phyloP scores from a whole-genome alignment of 2,888 invertebrate species.

The Dryococelus australis region DNA sequence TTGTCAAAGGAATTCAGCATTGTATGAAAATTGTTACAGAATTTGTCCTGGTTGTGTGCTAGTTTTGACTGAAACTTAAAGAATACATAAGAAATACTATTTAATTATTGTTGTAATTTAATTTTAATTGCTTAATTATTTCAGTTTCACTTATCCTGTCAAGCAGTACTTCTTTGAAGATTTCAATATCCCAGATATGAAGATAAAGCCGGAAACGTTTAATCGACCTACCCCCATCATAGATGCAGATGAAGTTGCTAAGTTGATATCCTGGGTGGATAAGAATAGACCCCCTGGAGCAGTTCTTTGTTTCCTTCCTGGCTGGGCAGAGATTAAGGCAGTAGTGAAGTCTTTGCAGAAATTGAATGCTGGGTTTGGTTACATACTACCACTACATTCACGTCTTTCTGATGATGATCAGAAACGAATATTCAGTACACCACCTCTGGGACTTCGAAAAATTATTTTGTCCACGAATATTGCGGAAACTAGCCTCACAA shows the following conservation, averaged over 20 bases:
- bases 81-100: no score
- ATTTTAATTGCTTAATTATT: not conserved
- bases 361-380: conserved; percentile 50
- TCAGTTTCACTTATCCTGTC: conserved; percentile 65
- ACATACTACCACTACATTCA: conserved; percentile 66
- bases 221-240: not conserved
- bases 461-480: conserved; percentile 76
- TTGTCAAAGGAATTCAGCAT: no score
- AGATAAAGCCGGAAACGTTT: not conserved
- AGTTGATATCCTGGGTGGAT: conserved; percentile 67
- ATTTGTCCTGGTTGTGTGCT: no score
- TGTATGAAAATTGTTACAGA: no score
- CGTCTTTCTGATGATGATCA: conserved; percentile 68
- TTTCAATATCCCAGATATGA: not conserved
- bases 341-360: conserved; percentile 61
- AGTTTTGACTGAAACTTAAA: no score
- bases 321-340: conserved; percentile 73
- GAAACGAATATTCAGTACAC: conserved; percentile 63
- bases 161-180: conserved; percentile 64
- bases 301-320: conserved; percentile 77
- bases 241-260: conserved; percentile 55
- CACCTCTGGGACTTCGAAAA: conserved; percentile 66
- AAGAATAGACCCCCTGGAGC: conserved; percentile 68
- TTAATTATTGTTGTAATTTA: not conserved
- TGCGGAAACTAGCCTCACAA: conserved; percentile 76